A percentile compares a stretch with the other conserved stretches of the same genome.
phyloP scores from a whole-genome alignment of 1,140 invertebrate genomes.

The Drosophila insularis region DNA sequence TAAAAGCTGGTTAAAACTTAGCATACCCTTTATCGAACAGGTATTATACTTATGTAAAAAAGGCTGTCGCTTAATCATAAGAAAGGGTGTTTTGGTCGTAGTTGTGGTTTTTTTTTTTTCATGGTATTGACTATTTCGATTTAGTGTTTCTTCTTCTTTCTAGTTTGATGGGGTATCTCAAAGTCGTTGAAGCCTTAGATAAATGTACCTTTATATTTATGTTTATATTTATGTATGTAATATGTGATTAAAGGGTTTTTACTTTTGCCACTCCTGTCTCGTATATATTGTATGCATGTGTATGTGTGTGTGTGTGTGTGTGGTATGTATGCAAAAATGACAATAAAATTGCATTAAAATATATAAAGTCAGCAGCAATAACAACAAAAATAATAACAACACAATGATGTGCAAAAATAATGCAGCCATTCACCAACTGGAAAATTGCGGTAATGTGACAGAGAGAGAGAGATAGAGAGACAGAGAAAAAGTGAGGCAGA shows the following conservation, averaged over 20 bases:
- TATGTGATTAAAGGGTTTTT: constrained; percentile 8
- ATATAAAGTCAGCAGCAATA: constrained; percentile 25
- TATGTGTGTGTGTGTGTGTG: neutral
- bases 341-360: constrained; percentile 68
- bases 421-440: constrained; percentile 4
- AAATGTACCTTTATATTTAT: neutral
- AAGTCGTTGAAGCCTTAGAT: neutral
- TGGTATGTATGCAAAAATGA: constrained; percentile 52
- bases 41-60: neutral
- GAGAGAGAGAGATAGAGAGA: neutral
- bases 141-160: neutral
- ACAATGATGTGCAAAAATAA: constrained; percentile 22
- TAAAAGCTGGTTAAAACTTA: neutral
- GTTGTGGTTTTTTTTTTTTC: too few species aligned
- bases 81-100: too few species aligned
- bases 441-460: constrained; percentile 6
- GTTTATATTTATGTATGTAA: neutral
- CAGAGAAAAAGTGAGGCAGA: neutral
- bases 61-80: too few species aligned
- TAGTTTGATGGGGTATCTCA: neutral
- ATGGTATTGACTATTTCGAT: neutral
- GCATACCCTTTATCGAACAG: neutral
- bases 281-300: neutral
- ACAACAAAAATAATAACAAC: constrained; percentile 15
- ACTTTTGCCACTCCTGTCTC: neutral